Base-by-base conservation (phyloP, 2,113 vertebrate genomes). In the Thamnophis sirtalis region DNA sequence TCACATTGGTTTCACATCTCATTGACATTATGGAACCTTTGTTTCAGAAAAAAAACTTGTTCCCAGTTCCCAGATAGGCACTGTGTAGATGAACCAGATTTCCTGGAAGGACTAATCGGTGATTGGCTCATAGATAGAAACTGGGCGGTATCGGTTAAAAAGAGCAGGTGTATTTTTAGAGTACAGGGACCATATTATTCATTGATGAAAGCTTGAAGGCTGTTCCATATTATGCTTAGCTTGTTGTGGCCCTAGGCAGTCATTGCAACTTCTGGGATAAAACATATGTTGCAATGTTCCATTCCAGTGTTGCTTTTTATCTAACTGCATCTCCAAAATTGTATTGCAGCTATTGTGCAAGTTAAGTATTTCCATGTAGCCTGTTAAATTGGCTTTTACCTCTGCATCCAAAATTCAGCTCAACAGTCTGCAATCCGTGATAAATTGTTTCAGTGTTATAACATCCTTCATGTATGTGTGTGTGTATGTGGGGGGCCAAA, bases 191-290 rank as follows among this genome's bases (percentile, higher is more conserved):
- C 53, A 63, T n/a, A 85, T 85, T 92, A 84, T 86, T 86, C 73
- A 92, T 10, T 92, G 53, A 89, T 63, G 80, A 60, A 92, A 85
- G 80, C 13, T 63, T 51, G n/a, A 89, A 89, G 73, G 55, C 63
- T 92, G 87, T 85, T 92, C 53, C 53, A 84, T 11, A 84, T 92
- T 58, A 84, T 89, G 43, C n/a, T 49, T 89, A 53, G 80, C 88
- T 92, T 92, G 80, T 53, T 89, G 80, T 89, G 88, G 91, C 88
- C 91, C 88, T 86, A 89, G 91, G 91, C 91, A 89, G 43, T 49
- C 28, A 38, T 43, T 43, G 48, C 87, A 89, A 58, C 87, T 48
- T 26, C 73, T 60, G 19, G 28, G 48, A 92, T 50, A 84, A 86
- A 51, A 24, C 73, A 51, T 63, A 89, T 89, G 91, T 89, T 89